Conservation (phyloP, 2,888 invertebrate species). For the Cantharis rustica region DNA sequence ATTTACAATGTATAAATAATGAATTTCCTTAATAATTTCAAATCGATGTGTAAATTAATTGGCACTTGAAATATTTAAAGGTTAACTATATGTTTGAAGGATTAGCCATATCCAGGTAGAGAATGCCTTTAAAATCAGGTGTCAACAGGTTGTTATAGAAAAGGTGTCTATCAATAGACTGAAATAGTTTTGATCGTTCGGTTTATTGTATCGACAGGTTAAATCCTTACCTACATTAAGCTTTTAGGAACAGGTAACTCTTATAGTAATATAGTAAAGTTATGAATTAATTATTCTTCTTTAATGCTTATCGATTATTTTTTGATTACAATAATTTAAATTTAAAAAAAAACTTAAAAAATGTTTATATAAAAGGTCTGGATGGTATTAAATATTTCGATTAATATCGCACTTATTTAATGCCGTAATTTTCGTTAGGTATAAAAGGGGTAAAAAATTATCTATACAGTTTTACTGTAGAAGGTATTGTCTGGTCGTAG, state of each 20-base stretch:
- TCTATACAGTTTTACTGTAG: conserved; percentile 17
- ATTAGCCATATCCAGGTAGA: conserved; percentile 24
- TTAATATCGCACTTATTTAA: background rate
- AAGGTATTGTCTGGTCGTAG: conserved; percentile 21
- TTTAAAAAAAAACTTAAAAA: no score
- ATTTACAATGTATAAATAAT: background rate
- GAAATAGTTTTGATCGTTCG: conserved; percentile 43
- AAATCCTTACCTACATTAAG: conserved; percentile 3
- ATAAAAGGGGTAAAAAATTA: conserved; percentile 10
- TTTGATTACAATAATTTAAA: background rate
- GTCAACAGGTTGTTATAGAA: conserved; percentile 37
- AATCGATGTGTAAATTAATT: background rate
- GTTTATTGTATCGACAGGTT: conserved; percentile 24
- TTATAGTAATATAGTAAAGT: no score
- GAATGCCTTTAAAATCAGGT: conserved; percentile 31
- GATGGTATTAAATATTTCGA: background rate
- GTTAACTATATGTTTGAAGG: conserved; percentile 6
- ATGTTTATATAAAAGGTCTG: background rate
- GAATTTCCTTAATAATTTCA: background rate
- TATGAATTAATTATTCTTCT: background rate
- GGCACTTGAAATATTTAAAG: background rate
- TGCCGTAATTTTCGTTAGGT: background rate
- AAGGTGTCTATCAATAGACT: conserved; percentile 47
- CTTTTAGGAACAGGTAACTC: conserved; percentile 3
- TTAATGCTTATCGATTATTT: background rate